Evolutionary conservation across 2,113 vertebrate genomes (phyloP).

Genomic region (Lipophrys pholis): DNA sequence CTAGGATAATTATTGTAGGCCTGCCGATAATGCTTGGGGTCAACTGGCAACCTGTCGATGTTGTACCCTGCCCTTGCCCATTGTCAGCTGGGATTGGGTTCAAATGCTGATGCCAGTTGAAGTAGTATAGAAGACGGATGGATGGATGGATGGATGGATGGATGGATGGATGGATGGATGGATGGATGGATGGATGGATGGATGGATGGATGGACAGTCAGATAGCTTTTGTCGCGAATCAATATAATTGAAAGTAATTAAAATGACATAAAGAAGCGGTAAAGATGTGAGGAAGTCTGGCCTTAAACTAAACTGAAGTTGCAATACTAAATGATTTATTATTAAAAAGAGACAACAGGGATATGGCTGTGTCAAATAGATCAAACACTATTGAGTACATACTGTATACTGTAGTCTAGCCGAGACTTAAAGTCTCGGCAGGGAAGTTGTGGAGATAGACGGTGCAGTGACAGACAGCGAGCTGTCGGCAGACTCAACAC

Average conservation of each 20-base stretch:
- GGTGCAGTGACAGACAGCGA: slow-evolving; percentile 42
- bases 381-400: slow-evolving; percentile 20
- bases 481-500: slow-evolving; percentile 55
- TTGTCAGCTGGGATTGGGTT: no score
- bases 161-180: no score
- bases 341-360: not conserved
- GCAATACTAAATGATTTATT: not conserved
- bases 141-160: no score
- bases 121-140: no score
- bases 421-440: slow-evolving; percentile 24
- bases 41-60: no score
- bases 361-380: not conserved
- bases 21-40: no score
- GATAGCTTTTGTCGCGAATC: no score
- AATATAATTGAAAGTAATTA: not conserved
- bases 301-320: not conserved
- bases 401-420: not conserved
- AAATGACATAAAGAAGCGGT: slow-evolving; percentile 7
- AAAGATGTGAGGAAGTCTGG: not conserved
- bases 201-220: no score
- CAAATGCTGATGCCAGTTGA: no score
- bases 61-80: no score
- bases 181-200: no score
- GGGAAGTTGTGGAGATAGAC: slow-evolving; percentile 34
- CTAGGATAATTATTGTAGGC: no score